Base-by-base conservation (phyloP, 2,797 vertebrate genomes). In the Echeneis naucrates region DNA sequence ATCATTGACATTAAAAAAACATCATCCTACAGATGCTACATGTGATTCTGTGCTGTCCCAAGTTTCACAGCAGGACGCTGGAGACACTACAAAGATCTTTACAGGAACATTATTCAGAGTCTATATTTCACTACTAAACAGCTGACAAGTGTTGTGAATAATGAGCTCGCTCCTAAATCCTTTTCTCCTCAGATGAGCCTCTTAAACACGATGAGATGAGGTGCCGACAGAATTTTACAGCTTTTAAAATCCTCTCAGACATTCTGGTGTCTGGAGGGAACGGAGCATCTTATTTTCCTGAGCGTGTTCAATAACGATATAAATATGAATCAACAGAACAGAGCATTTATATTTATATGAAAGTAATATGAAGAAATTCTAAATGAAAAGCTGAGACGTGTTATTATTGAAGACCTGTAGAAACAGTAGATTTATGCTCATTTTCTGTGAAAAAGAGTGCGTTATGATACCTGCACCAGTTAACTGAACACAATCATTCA, bases 91-190 rank as follows among this genome's bases (percentile, higher is more conserved):
- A 0, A 23, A 75, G 21, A 65, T 42, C 48, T 58, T 61, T 26
- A 64, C 65, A 57, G 81, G 75, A 65, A 54, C 68, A 74, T 66
- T 32, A 60, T 45, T 37, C 45, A 63, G 48, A 23, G 17, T 13
- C 24, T 55, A 19, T 37, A 45, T 48, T 44, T 21, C 32, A 14
- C 45, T 2, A 8, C 48, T 26, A 48, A 76, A 74, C 63, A 33
- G 62, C 57, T 48, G 59, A 68, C 38, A 51, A 56, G 35, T 10
- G 57, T 3, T 77, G 21, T 0, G 32, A 37, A 38, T 38, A 54
- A 47, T 44, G 14, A 72, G 56, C 6, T 7, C 32, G 12, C 38
- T 21, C 17, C 52, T 70, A 23, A 19, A 67, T 71, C 65, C 44
- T 24, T 16, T 26, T 32, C 62, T 61, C 37, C 14, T 37, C 37